Evolutionary conservation across 2,113 vertebrate genomes (phyloP).

Genomic region (Coreoperca whiteheadi): DNA sequence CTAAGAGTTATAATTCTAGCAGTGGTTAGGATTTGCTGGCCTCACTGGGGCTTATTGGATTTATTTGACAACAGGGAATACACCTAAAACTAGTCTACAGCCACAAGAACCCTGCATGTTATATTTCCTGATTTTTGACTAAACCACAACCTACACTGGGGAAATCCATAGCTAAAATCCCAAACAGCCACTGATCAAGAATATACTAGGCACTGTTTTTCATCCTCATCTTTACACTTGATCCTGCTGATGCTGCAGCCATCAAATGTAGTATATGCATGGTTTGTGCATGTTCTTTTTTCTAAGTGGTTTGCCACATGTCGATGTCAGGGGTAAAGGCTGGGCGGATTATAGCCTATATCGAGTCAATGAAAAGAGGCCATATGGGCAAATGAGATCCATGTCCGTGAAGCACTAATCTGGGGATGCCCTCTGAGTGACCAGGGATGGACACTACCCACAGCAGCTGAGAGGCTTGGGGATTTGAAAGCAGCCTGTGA

Average conservation of each 20-base stretch:
- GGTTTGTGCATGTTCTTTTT: conserved; percentile 55
- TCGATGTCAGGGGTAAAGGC: conserved; percentile 78
- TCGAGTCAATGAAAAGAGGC: conserved; percentile 78
- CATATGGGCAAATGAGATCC: conserved; percentile 83
- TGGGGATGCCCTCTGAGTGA: conserved; percentile 79
- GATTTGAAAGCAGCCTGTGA: conserved; percentile 67
- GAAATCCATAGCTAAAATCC: not conserved
- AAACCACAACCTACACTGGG: not conserved
- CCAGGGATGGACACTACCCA: conserved; percentile 76
- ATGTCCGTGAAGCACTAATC: conserved; percentile 80
- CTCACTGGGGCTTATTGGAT: conserved; percentile 61
- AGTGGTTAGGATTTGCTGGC: conserved; percentile 52
- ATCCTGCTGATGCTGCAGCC: conserved; percentile 9
- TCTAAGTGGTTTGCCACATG: conserved; percentile 76
- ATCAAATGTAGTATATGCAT: conserved; percentile 50
- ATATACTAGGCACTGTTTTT: not conserved
- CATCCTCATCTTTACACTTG: conserved; percentile 10
- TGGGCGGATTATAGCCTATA: conserved; percentile 77
- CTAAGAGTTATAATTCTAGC: conserved; percentile 47
- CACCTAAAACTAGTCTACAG: conserved; percentile 34
- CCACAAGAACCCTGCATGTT: conserved; percentile 33
- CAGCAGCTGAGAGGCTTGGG: conserved; percentile 77
- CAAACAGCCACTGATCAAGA: conserved; percentile 10
- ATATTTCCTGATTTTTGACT: conserved; percentile 14
- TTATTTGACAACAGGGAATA: conserved; percentile 54